phyloP scores from a whole-genome alignment of 2,113 vertebrate genomes.

The Sceloporus undulatus region DNA sequence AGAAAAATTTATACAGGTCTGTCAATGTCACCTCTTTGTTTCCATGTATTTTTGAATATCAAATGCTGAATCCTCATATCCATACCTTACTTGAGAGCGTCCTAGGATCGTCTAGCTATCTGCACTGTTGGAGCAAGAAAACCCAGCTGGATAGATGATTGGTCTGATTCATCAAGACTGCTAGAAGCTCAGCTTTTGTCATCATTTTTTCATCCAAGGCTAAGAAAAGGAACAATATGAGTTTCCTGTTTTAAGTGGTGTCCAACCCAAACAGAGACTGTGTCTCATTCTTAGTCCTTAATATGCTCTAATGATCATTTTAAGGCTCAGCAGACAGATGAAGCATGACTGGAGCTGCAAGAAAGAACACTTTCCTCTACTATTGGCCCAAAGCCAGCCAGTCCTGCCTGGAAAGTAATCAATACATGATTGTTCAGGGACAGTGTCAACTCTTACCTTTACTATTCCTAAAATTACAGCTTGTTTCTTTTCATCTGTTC shows the following conservation, averaged over 20 bases:
- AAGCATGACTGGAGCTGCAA: background rate
- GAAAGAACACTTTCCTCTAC: background rate
- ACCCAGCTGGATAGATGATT: too few relatives aligned
- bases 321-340: background rate
- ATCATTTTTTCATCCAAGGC: background rate
- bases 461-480: slow-evolving; percentile 19
- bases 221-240: background rate
- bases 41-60: too few relatives aligned
- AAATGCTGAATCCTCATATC: too few relatives aligned
- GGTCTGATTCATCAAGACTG: background rate
- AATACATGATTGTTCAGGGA: slow-evolving; percentile 3
- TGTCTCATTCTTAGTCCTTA: background rate
- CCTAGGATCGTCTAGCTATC: too few relatives aligned
- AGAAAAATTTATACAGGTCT: too few relatives aligned
- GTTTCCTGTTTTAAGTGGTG: background rate
- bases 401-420: background rate
- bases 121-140: too few relatives aligned
- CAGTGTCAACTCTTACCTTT: slow-evolving; percentile 1
- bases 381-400: slow-evolving; percentile 4
- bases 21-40: too few relatives aligned
- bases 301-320: background rate
- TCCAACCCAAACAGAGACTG: background rate
- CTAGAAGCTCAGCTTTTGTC: background rate
- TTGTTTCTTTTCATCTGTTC: slow-evolving; percentile 30
- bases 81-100: too few relatives aligned